These are phyloP conservation scores for Myzus persicae DNA, from an alignment of 1,140 invertebrate species.

Conservation along the genomic window DNA sequence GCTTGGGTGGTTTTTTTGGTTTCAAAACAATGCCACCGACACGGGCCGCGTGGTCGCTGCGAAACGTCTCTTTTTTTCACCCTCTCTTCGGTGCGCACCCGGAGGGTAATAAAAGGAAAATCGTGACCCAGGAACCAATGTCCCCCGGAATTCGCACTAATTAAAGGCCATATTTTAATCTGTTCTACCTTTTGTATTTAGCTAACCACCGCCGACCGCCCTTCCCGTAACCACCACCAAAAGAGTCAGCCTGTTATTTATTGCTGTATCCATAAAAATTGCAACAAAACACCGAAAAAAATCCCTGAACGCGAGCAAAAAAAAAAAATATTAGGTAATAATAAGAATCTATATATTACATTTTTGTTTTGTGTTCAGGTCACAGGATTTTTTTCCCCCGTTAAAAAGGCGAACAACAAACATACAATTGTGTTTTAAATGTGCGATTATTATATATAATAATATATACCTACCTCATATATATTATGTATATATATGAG, in stretches of 20 bases:
- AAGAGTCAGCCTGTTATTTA: conserved; percentile 51
- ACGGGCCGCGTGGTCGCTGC: background rate
- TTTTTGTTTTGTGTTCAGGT: conserved; percentile 43
- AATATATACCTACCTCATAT: background rate
- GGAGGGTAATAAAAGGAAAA: conserved; percentile 34
- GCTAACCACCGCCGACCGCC: background rate
- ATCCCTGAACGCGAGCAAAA: conserved; percentile 10
- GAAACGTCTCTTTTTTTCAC: conserved; percentile 23
- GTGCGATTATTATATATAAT: conserved; percentile 17
- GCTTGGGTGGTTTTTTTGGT: background rate
- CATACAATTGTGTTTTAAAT: conserved; percentile 10
- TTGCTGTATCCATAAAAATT: conserved; percentile 47
- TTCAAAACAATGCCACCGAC: conserved; percentile 33
- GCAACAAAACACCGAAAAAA: conserved; percentile 47
- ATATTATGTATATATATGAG: too few species aligned
- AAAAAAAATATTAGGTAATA: conserved; percentile 30
- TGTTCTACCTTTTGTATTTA: conserved; percentile 55
- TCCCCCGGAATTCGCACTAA: conserved; percentile 49
- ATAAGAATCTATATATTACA: conserved; percentile 54
- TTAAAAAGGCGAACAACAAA: background rate
- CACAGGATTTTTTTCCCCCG: background rate
- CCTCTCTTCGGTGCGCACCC: too few species aligned
- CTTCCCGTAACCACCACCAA: background rate
- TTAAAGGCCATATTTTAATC: conserved; percentile 57
- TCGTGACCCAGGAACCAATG: conserved; percentile 51